These are phyloP conservation scores for Epinotia nisella DNA, from an alignment of 2,888 invertebrate genomes.

Conservation along the genomic window DNA sequence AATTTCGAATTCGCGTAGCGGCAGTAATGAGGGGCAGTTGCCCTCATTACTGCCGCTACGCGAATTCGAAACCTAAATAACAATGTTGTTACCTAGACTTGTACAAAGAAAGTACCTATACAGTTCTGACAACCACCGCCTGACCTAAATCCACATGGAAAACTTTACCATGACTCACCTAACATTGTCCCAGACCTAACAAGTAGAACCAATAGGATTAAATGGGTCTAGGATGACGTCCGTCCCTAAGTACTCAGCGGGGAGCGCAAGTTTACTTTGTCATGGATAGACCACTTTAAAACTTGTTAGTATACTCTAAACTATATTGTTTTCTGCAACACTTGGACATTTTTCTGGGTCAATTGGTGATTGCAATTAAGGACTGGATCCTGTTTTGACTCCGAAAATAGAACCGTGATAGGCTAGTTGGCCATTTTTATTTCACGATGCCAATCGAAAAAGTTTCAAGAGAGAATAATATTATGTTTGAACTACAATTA, in stretches of 20 bases:
- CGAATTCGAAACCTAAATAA: not conserved
- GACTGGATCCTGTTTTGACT: not conserved
- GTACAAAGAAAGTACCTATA: not conserved
- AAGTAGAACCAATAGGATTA: constrained; percentile 24
- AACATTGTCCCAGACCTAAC: constrained; percentile 20
- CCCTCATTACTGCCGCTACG: too few relatives aligned
- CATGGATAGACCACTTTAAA: not conserved
- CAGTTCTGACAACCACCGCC: not conserved
- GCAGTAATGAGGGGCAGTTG: too few relatives aligned
- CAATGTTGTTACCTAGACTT: not conserved
- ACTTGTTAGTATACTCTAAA: not conserved
- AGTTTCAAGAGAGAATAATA: too few relatives aligned
- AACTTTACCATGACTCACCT: constrained; percentile 26
- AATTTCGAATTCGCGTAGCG: too few relatives aligned
- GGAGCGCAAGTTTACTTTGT: constrained; percentile 14
- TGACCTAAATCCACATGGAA: constrained; percentile 18
- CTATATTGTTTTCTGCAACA: not conserved
- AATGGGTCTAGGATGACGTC: constrained; percentile 25
- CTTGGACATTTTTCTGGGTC: not conserved
- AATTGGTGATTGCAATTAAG: not conserved
- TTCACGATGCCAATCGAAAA: too few relatives aligned
- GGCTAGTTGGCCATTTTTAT: too few relatives aligned
- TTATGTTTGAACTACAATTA: too few relatives aligned
- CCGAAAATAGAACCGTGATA: not conserved
- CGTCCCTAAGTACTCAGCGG: constrained; percentile 5